phyloP scores from a whole-genome alignment of 2,113 vertebrate species.

The Pycnonotus jocosus region DNA sequence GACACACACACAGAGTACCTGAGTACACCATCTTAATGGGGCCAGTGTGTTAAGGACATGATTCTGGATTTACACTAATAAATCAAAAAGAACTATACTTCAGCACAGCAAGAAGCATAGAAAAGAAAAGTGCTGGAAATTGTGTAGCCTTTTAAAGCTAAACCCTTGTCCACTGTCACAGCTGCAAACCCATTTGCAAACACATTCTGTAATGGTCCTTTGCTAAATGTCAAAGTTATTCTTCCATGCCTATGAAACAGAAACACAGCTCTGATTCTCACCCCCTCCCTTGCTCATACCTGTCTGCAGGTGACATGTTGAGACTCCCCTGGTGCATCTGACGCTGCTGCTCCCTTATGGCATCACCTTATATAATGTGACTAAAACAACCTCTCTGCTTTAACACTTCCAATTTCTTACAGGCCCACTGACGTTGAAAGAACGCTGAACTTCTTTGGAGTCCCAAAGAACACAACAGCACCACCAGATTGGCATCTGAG shows the following conservation, averaged over 20 bases:
- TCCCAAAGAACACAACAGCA: not conserved
- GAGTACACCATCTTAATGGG: not conserved
- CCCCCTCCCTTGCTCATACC: not conserved
- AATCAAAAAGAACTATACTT: not conserved
- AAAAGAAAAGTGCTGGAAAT: not conserved
- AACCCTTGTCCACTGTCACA: not conserved
- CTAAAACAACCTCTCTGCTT: not conserved
- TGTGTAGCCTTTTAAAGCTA: not conserved
- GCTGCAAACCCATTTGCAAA: slow-evolving; percentile 12
- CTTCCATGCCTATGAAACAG: not conserved
- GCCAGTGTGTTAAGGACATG: not conserved
- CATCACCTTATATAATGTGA: not conserved
- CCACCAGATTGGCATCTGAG: not conserved
- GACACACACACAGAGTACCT: not conserved
- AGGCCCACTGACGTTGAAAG: not conserved
- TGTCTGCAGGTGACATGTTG: not conserved
- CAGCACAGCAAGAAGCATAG: not conserved
- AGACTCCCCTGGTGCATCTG: not conserved
- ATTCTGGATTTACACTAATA: not conserved
- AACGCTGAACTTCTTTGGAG: not conserved
- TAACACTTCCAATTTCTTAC: not conserved
- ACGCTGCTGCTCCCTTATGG: not conserved
- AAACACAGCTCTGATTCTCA: not conserved
- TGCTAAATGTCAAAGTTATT: not conserved
- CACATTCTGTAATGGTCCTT: not conserved